Evolutionary conservation across 2,797 vertebrate species (phyloP), one percentile per base, ranked within the genome.

Genomic region (Falco novaeseelandiae): DNA sequence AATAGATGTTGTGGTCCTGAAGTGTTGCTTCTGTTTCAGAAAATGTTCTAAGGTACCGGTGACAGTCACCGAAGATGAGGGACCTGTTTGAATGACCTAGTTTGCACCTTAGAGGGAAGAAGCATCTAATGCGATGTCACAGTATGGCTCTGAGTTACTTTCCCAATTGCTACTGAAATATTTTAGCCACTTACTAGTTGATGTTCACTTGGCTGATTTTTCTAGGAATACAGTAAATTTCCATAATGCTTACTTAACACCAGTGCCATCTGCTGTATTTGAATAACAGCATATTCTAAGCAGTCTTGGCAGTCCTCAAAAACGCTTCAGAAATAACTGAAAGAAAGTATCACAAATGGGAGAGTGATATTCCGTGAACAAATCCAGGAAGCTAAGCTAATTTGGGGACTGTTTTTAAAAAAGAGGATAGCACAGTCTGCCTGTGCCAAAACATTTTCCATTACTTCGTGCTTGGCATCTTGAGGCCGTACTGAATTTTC

Each of bases 181-280:
- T 67, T 95, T 92, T 90, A 96, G 83, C 97, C 78, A 90, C 90
- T 95, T 97, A 83, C 58, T 70, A 87, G 80, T 83, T 93, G 91
- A 71, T 93, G 88, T 29, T 88, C 77, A 61, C 86, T 96, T 96
- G 91, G 89, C 74, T 91, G 96, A 44, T 90, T 97, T 98, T 93
- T 96, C 96, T 92, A 97, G 90, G 93, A 96, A 93, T 96, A 89
- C 92, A 91, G 62, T 96, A 65, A 67, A 78, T 89, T 97, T 95
- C 95, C 93, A 58, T 96, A 89, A 76, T 85, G 93, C 86, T 91
- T 96, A 93, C 74, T 84, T 97, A 90, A 91, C 89, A 44, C 66
- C 89, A 92, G 90, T 96, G 97, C 97, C 98, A 97, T 95, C 97
- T 98, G 97, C 98, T 97, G 96, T 96, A 95, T 62, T 76, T 94